A percentile compares a stretch with the other conserved stretches of the same genome.
Evolutionary conservation across 2,888 invertebrate genomes (phyloP).

Genomic region (Pocota personata): DNA sequence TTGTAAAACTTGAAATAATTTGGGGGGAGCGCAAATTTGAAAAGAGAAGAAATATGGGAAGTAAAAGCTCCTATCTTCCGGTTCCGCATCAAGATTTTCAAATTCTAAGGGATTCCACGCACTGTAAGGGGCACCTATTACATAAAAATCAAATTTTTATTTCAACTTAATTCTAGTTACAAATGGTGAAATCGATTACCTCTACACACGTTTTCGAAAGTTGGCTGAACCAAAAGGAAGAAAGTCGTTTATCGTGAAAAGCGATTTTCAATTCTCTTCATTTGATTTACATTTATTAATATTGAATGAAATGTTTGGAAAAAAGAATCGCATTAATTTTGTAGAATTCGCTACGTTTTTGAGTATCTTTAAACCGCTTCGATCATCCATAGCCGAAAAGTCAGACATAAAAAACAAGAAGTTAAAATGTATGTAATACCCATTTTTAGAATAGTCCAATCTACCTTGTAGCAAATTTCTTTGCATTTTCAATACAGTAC

Average conservation of each 20-base stretch:
- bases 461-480: too few species aligned
- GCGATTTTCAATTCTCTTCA: slow-evolving; percentile 17
- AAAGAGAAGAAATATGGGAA: too few species aligned
- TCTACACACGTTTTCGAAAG: slow-evolving; percentile 22
- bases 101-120: too few species aligned
- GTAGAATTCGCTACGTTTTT: slow-evolving; percentile 45
- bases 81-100: too few species aligned
- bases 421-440: neutral
- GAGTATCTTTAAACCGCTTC: slow-evolving; percentile 8
- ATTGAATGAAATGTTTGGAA: slow-evolving; percentile 47
- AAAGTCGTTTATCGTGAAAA: neutral
- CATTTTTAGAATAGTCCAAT: slow-evolving; percentile 40
- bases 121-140: too few species aligned
- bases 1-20: too few species aligned
- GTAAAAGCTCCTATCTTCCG: too few species aligned
- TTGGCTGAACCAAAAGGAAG: slow-evolving; percentile 5
- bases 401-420: neutral
- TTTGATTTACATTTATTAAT: slow-evolving; percentile 17
- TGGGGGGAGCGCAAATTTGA: too few species aligned
- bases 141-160: too few species aligned
- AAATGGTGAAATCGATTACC: slow-evolving; percentile 40
- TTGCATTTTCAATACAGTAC: slow-evolving; percentile 44
- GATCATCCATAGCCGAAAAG: neutral
- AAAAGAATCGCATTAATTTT: slow-evolving; percentile 27
- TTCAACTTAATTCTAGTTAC: neutral